Conservation (phyloP, 1,140 invertebrate species). For the Zaprionus taronus region DNA sequence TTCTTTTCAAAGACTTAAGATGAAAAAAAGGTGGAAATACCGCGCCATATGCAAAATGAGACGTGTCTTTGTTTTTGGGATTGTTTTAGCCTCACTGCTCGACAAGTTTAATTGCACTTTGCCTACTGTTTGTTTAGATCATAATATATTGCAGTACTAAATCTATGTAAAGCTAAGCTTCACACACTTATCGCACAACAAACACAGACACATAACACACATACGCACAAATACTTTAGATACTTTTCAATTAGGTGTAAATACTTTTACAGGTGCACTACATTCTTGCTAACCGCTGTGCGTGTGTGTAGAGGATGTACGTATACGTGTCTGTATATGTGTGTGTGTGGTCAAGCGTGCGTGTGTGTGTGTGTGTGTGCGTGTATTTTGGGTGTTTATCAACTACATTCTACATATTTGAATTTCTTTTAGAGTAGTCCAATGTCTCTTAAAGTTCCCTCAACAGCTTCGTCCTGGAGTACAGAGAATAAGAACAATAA, state of each 20-base stretch:
- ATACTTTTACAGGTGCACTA: slow-evolving; percentile 18
- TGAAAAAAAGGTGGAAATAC: slow-evolving; percentile 22
- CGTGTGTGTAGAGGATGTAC: background rate
- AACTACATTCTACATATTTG: slow-evolving; percentile 66
- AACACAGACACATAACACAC: slow-evolving; percentile 11
- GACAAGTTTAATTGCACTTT: slow-evolving; percentile 45
- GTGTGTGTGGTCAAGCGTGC: slow-evolving; percentile 19
- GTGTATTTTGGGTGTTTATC: slow-evolving; percentile 30
- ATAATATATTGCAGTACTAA: slow-evolving; percentile 5
- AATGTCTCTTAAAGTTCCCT: slow-evolving; percentile 92
- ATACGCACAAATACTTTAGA: slow-evolving; percentile 15
- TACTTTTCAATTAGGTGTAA: slow-evolving; percentile 2
- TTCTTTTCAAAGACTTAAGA: slow-evolving; percentile 43
- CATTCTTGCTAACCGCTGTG: slow-evolving; percentile 2
- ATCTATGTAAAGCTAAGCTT: slow-evolving; percentile 19
- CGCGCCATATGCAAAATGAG: slow-evolving; percentile 39
- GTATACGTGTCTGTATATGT: background rate
- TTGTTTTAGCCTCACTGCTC: slow-evolving; percentile 22
- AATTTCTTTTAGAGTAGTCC: slow-evolving; percentile 88
- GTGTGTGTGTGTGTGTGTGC: slow-evolving; percentile 29
- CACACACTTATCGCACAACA: background rate
- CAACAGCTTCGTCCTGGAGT: slow-evolving; percentile 91
- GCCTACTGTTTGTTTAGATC: slow-evolving; percentile 10
- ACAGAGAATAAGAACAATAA: slow-evolving; percentile 85
- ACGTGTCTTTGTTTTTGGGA: slow-evolving; percentile 21